phyloP scores from a whole-genome alignment of 2,797 vertebrate species.

The Mus caroli region DNA sequence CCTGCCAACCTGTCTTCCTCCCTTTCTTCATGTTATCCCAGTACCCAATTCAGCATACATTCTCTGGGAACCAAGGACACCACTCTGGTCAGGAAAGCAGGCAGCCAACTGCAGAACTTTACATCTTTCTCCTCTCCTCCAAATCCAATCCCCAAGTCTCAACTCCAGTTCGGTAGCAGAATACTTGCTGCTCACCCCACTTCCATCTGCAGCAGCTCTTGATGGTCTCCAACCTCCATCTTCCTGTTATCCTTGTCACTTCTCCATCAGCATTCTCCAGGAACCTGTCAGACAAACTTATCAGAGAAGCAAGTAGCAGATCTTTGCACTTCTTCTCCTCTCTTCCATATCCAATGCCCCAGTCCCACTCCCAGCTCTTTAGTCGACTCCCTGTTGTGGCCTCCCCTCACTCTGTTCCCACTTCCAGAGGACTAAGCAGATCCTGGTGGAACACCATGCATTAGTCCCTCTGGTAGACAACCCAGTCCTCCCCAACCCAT shows the following conservation, averaged over 20 bases:
- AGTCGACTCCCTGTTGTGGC: neutral
- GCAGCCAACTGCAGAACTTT: neutral
- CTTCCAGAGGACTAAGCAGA: neutral
- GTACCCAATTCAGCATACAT: neutral
- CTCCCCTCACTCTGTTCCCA: neutral
- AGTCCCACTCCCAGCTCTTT: neutral
- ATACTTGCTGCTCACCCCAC: too few species aligned
- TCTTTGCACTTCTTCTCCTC: neutral
- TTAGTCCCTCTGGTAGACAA: neutral
- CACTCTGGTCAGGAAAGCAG: neutral
- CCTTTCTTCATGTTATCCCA: neutral
- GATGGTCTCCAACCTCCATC: neutral
- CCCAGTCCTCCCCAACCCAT: neutral
- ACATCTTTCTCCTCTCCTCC: neutral
- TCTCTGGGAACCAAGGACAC: neutral
- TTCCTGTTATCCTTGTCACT: neutral
- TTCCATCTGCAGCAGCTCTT: neutral
- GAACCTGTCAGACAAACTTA: neutral
- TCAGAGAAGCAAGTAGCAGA: neutral
- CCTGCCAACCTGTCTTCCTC: neutral
- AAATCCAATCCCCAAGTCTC: neutral
- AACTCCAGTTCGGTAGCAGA: neutral
- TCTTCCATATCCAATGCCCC: neutral
- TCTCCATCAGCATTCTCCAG: neutral
- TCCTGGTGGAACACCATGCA: neutral